Conservation (phyloP, 2,888 invertebrate genomes). For the Pasiphila rectangulata region DNA sequence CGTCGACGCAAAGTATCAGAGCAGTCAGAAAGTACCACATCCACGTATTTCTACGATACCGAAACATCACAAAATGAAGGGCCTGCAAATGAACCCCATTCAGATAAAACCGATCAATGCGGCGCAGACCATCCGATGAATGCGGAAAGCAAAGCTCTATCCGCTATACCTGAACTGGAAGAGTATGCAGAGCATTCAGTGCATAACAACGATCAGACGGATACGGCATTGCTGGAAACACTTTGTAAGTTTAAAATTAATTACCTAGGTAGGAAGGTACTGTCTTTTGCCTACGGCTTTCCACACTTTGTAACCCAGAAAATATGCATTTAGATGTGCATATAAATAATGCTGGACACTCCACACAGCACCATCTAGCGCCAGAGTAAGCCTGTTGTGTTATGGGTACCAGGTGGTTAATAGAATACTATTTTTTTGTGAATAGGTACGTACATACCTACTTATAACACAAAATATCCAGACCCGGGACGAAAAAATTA, state of each 20-base stretch:
- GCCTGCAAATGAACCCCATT: constrained; percentile 3
- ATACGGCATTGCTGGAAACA: constrained; percentile 6
- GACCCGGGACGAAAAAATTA: too few relatives aligned
- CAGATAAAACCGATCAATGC: constrained; percentile 8
- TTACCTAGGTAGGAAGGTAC: too few relatives aligned
- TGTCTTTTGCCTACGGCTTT: too few relatives aligned
- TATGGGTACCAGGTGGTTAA: too few relatives aligned
- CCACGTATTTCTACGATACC: constrained; percentile 9
- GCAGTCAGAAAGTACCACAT: constrained; percentile 12
- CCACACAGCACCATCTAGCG: too few relatives aligned
- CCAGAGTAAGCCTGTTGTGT: too few relatives aligned
- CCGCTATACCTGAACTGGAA: constrained; percentile 4
- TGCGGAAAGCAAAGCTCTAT: constrained; percentile 5
- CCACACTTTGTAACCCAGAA: too few relatives aligned
- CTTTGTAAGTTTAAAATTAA: constrained; percentile 23
- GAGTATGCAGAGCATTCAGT: constrained; percentile 2
- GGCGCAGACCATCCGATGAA: constrained; percentile 1
- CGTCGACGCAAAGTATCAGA: constrained; percentile 11
- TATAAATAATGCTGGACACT: too few relatives aligned
- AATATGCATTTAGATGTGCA: too few relatives aligned
- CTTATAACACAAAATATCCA: too few relatives aligned
- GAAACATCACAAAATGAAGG: constrained; percentile 7
- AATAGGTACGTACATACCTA: too few relatives aligned
- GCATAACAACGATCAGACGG: background rate
- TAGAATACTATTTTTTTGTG: too few relatives aligned